A percentile compares a stretch with the other conserved stretches of the same genome.
These are phyloP conservation scores for Mastacembelus armatus DNA, from an alignment of 2,797 vertebrate species.

Conservation along the genomic window DNA sequence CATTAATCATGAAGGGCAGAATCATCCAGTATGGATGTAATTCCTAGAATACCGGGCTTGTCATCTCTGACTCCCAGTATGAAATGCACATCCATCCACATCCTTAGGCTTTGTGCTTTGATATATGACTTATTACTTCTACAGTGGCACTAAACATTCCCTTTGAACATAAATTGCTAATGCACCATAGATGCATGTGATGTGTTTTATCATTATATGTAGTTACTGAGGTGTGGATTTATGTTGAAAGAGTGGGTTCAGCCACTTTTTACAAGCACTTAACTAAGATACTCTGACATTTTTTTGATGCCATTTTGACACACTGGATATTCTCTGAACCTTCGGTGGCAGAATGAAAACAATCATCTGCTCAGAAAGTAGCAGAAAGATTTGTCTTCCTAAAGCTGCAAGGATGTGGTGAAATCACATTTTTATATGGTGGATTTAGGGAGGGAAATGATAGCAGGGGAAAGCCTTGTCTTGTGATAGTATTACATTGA, in stretches of 20 bases:
- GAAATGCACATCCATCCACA: slow-evolving; percentile 1
- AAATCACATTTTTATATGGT: slow-evolving; percentile 7
- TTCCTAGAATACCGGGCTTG: neutral
- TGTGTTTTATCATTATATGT: slow-evolving; percentile 1
- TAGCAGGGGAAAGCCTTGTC: slow-evolving; percentile 52
- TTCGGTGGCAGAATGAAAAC: slow-evolving; percentile 3
- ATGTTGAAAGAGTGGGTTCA: no score
- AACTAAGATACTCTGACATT: neutral
- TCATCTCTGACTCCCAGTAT: neutral
- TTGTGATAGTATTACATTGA: slow-evolving; percentile 52
- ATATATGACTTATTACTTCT: slow-evolving; percentile 18
- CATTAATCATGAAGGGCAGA: neutral
- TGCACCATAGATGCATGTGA: slow-evolving; percentile 9
- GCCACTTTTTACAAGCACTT: no score
- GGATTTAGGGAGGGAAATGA: slow-evolving; percentile 16
- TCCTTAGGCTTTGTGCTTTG: slow-evolving; percentile 13
- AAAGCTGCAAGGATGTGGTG: neutral
- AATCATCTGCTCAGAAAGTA: neutral
- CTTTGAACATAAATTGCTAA: slow-evolving; percentile 34
- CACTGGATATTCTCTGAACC: neutral
- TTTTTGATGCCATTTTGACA: slow-evolving; percentile 6
- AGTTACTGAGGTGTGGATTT: slow-evolving; percentile 5
- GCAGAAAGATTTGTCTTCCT: neutral
- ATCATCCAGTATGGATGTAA: neutral
- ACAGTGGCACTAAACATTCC: neutral